These are phyloP conservation scores for Trichonephila inaurata DNA, from an alignment of 1,140 invertebrate species.

Conservation along the genomic window DNA sequence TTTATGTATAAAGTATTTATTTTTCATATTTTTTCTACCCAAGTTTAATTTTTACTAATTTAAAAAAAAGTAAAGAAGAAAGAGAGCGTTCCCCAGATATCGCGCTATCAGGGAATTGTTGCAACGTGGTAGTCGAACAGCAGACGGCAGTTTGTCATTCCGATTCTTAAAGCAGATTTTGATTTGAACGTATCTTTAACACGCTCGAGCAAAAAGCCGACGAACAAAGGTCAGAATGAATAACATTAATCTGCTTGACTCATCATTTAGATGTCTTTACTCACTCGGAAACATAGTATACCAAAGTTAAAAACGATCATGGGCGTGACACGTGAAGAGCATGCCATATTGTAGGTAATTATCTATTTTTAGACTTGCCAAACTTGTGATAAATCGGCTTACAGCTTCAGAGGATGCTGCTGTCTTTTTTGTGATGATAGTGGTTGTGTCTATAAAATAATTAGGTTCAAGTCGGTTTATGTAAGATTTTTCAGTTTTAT, in stretches of 20 bases:
- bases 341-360: not conserved
- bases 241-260: not conserved
- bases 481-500: too few species aligned
- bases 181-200: not conserved
- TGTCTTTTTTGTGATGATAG: not conserved
- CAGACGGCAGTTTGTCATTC: not conserved
- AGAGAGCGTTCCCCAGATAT: too few species aligned
- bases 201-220: not conserved
- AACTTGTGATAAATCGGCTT: not conserved
- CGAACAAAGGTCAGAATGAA: not conserved
- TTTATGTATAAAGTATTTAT: too few species aligned
- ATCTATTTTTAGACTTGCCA: not conserved
- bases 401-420: not conserved
- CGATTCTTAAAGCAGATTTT: not conserved
- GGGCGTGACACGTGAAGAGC: conserved; percentile 28
- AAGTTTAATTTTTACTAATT: too few species aligned
- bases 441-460: not conserved
- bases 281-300: not conserved
- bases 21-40: too few species aligned
- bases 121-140: too few species aligned
- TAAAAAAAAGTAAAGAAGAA: too few species aligned
- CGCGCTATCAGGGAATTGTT: too few species aligned
- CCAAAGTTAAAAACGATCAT: not conserved
- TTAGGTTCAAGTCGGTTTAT: not conserved
- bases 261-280: conserved; percentile 7